Conservation (phyloP, 2,797 vertebrate genomes). For the Schizothorax lantsangensis region DNA sequence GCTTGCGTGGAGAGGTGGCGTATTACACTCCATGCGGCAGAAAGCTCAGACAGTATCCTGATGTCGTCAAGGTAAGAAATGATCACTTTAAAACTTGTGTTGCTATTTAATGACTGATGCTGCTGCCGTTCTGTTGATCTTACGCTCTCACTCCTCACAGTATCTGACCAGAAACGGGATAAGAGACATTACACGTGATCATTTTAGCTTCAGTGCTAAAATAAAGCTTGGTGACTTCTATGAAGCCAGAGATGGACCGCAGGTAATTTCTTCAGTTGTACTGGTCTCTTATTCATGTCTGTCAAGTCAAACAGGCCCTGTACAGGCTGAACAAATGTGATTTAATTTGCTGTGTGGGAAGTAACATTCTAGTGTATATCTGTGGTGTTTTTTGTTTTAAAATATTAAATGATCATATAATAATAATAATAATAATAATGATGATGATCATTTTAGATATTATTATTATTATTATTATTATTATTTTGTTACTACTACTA, state of each 20-base stretch:
- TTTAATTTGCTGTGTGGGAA: neutral
- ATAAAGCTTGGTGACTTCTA: constrained; percentile 97
- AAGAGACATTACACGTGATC: constrained; percentile 92
- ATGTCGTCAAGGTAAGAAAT: constrained; percentile 90
- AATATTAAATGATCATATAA: neutral
- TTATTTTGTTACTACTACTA: neutral
- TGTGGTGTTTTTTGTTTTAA: neutral
- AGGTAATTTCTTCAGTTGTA: constrained; percentile 73
- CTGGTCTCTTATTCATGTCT: too few relatives aligned
- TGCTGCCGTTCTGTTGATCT: neutral
- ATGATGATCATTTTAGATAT: neutral
- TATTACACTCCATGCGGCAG: constrained; percentile 96
- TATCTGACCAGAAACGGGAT: constrained; percentile 95
- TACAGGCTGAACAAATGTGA: neutral
- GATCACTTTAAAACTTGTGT: neutral
- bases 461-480: neutral
- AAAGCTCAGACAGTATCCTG: constrained; percentile 93
- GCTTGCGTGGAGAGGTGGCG: constrained; percentile 90
- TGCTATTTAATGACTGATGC: neutral
- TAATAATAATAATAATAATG: neutral
- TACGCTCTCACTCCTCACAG: constrained; percentile 77
- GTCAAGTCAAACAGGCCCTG: neutral
- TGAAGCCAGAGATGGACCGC: constrained; percentile 94
- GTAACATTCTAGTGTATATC: neutral
- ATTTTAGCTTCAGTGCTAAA: constrained; percentile 99